phyloP scores from a whole-genome alignment of 2,797 vertebrate species.

The Semotilus atromaculatus region DNA sequence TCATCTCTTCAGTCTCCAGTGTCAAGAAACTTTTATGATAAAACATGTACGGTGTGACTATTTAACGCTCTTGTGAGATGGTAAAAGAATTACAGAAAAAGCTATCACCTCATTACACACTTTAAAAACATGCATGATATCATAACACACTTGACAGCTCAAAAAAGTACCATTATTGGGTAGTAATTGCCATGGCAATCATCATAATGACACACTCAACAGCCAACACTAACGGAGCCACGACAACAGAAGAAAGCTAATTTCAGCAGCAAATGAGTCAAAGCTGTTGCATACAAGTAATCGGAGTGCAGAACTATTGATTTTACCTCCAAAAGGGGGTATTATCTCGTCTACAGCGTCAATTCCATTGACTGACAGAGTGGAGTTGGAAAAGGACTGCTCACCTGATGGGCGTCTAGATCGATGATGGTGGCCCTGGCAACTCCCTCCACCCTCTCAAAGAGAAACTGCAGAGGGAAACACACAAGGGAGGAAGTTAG shows the following conservation, averaged over 20 bases:
- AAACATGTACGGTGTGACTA: background rate
- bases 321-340: slow-evolving; percentile 37
- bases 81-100: background rate
- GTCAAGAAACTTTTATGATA: background rate
- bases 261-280: slow-evolving; percentile 8
- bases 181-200: slow-evolving; percentile 28
- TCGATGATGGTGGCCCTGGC: slow-evolving; percentile 91
- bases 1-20: no score
- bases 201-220: slow-evolving; percentile 12
- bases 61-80: background rate
- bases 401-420: slow-evolving; percentile 96
- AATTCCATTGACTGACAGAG: slow-evolving; percentile 54
- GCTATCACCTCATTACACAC: background rate
- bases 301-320: slow-evolving; percentile 40
- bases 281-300: slow-evolving; percentile 15
- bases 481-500: slow-evolving; percentile 25
- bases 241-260: slow-evolving; percentile 18
- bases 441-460: slow-evolving; percentile 89
- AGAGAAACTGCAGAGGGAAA: slow-evolving; percentile 84
- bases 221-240: slow-evolving; percentile 15
- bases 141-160: background rate
- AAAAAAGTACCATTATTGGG: background rate
- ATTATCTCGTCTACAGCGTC: slow-evolving; percentile 59
- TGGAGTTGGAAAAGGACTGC: slow-evolving; percentile 58
- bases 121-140: background rate